Evolutionary conservation across 2,888 invertebrate genomes (phyloP).

Genomic region (Lamellibrachia satsuma): DNA sequence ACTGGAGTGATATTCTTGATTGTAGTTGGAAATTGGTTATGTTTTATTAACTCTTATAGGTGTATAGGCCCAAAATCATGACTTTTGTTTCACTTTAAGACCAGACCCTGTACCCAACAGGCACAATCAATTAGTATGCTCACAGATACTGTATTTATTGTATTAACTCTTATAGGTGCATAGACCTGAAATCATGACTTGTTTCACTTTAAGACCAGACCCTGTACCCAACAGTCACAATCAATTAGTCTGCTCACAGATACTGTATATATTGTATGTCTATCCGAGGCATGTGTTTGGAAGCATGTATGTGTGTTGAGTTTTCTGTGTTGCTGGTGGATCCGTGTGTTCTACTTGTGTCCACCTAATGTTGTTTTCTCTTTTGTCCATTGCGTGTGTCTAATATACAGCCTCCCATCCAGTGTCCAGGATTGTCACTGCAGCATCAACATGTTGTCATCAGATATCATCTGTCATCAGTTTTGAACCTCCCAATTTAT

Average conservation of each 20-base stretch:
- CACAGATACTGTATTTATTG: background rate
- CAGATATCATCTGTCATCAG: background rate
- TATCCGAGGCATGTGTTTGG: background rate
- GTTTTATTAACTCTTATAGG: no score
- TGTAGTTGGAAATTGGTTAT: no score
- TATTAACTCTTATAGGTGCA: no score
- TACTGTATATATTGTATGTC: background rate
- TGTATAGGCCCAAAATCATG: no score
- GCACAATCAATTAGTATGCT: background rate
- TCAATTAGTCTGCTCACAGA: background rate
- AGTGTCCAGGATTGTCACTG: background rate
- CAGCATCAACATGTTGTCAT: background rate
- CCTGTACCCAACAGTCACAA: background rate
- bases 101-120: background rate
- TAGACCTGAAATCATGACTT: no score
- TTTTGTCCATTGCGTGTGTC: background rate
- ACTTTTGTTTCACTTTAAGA: no score
- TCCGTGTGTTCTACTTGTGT: background rate
- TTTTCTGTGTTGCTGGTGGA: background rate
- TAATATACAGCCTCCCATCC: background rate
- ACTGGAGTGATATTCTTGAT: no score
- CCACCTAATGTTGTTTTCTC: background rate
- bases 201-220: background rate
- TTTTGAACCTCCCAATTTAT: background rate
- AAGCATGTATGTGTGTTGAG: background rate